Evolutionary conservation across 2,797 vertebrate genomes (phyloP), one percentile per base, ranked within the genome.

Genomic region (Sebastes steindachneri): DNA sequence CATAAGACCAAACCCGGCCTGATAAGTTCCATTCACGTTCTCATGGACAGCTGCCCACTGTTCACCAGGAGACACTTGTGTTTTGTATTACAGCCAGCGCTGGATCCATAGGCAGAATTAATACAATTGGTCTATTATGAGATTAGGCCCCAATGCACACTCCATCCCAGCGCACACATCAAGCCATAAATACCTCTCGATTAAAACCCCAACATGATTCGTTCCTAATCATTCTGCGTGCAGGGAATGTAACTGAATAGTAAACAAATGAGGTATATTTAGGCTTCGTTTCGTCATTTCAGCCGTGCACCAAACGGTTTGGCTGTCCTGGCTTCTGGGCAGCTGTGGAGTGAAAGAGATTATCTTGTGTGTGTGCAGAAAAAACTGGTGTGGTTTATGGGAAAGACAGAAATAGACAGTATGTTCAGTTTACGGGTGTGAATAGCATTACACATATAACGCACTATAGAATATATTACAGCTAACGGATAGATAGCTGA

Each of bases 91-190:
- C 71, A 82, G 79, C 59, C 62, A 75, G 68, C 35, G 11, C 58
- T 48, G 54, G 59, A 86, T 79, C 59, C 80, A 84, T 74, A 75
- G 45, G 33, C 41, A 70, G 71, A 87, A 91, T 84, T 76, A 77
- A 87, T 86, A 62, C 83, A 91, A 67, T 86, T 78, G 45, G 31
- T 83, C 70, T 84, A 80, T 91, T 91, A 86, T 88, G 78, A 87
- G 87, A 90, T 86, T 86, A 88, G 74, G 78, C 80, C 73, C 89
- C 82, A 45, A 91, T 86, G 84, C 83, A 78, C 59, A 41, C 77
- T 74, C 66, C 72, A 76, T 58, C 60, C 77, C 58, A 80, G 69
- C 4, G 17, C 77, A 75, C 77, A 86, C 74, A 84, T 77, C 66
- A 73, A 73, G 72, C 81, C 78, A 75, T 80, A 84, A 84, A 89